Evolutionary conservation across 2,888 invertebrate species (phyloP).

Genomic region (Orthosia gracilis): DNA sequence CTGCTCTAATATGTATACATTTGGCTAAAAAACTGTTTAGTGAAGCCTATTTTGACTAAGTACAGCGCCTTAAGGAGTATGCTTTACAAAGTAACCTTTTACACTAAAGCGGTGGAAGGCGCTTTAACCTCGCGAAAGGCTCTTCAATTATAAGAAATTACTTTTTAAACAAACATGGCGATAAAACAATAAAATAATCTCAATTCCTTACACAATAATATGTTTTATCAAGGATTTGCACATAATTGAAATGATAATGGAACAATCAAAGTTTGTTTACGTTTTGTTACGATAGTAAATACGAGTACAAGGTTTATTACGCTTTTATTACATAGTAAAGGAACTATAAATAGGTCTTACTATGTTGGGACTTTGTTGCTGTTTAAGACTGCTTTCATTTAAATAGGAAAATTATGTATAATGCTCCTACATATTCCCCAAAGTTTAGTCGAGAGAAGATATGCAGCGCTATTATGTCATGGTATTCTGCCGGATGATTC

Average conservation of each 20-base stretch:
- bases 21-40: too few relatives aligned
- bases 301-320: conserved; percentile 22
- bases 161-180: conserved; percentile 17
- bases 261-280: conserved; percentile 41
- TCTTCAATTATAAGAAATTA: conserved; percentile 1
- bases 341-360: neutral
- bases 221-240: conserved; percentile 9
- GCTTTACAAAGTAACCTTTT: too few relatives aligned
- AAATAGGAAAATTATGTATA: neutral
- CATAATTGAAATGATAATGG: conserved; percentile 33
- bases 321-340: neutral
- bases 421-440: neutral
- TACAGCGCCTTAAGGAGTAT: too few relatives aligned
- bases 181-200: neutral
- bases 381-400: neutral
- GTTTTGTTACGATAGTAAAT: neutral
- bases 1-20: too few relatives aligned
- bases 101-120: too few relatives aligned
- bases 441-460: neutral
- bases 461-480: too few relatives aligned
- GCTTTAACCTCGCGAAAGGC: neutral
- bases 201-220: neutral
- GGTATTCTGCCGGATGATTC: too few relatives aligned
- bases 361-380: neutral
- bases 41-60: too few relatives aligned